Base-by-base conservation (phyloP, 2,113 vertebrate genomes). In the Varanus salvator region DNA sequence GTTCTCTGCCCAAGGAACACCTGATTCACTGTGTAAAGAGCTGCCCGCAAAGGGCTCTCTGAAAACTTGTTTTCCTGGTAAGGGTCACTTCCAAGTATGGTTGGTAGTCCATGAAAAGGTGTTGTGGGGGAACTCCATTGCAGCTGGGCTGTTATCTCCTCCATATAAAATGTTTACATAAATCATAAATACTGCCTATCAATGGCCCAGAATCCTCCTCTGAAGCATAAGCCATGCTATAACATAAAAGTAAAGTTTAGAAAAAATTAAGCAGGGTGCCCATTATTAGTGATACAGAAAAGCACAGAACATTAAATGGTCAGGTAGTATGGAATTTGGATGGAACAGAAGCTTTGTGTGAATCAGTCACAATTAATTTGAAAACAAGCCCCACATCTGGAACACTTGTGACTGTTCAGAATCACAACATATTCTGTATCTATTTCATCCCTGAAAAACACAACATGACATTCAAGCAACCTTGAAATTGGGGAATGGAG, bases 201-300 rank as follows among this genome's bases (percentile, higher is more conserved):
- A 64, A 52, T 4, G 64, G 0, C n/a, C 11, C 0, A 17, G 1
- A 90, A 84, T 80, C 12, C 12, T 6, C 8, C 8, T 9, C 3
- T 69, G 69, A 90, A 50, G 83, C 75, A 92, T 8, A 38, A 68
- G 87, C 34, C 21, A 8, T 34, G 44, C 44, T 1, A 82, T 34
- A 64, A 15, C 60, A 87, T 29, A 91, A 87, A 29, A 90, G 48
- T 64, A 74, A 82, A 90, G 2, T 6, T n/a, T 48, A 38, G 60
- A 38, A 86, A 44, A 89, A 90, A 90, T 0, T 48, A 80, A 14
- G 0, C 0, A 84, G 88, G 93, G 77, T 6, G 44, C 57, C 88
- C 50, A 17, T 81, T 75, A 81, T 84, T 87, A 86, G 69, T 88
- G 82, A n/a, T 57, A 25, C 68, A 90, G 64, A 68, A 64, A 60